Conservation (phyloP, 2,888 invertebrate genomes). For the Eupeodes latifasciatus region DNA sequence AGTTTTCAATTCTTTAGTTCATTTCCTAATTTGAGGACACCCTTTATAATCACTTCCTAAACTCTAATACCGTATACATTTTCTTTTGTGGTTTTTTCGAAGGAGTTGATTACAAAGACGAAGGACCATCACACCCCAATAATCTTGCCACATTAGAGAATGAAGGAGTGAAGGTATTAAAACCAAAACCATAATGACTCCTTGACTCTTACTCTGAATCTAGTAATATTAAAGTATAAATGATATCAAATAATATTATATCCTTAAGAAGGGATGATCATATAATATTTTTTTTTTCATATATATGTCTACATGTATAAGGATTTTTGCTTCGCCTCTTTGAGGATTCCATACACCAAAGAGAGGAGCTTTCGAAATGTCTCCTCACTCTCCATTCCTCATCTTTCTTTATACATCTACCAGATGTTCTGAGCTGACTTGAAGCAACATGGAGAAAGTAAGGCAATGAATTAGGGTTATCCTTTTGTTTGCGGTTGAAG, state of each 20-base stretch:
- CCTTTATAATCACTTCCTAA: neutral
- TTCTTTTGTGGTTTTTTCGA: conserved; percentile 1
- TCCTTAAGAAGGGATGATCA: conserved; percentile 58
- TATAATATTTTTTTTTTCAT: conserved; percentile 14
- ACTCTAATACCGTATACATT: neutral
- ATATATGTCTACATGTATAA: no score
- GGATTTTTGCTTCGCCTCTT: neutral
- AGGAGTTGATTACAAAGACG: conserved; percentile 7
- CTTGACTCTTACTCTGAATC: neutral
- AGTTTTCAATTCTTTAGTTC: no score
- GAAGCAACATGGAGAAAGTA: neutral
- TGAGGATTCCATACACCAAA: neutral
- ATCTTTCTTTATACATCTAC: neutral
- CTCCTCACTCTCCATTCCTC: neutral
- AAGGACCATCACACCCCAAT: neutral
- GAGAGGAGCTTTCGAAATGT: no score
- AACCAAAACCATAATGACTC: conserved; percentile 1
- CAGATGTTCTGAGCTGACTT: conserved; percentile 54
- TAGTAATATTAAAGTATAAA: conserved; percentile 28
- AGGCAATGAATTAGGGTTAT: conserved; percentile 61
- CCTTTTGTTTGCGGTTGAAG: conserved; percentile 40
- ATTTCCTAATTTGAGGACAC: no score
- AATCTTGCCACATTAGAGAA: neutral
- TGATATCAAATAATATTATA: conserved; percentile 65
- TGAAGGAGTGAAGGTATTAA: neutral